A percentile compares a stretch with the other conserved stretches of the same genome.
These are phyloP conservation scores for Cynoglossus semilaevis DNA, from an alignment of 2,113 vertebrate species.

Conservation along the genomic window DNA sequence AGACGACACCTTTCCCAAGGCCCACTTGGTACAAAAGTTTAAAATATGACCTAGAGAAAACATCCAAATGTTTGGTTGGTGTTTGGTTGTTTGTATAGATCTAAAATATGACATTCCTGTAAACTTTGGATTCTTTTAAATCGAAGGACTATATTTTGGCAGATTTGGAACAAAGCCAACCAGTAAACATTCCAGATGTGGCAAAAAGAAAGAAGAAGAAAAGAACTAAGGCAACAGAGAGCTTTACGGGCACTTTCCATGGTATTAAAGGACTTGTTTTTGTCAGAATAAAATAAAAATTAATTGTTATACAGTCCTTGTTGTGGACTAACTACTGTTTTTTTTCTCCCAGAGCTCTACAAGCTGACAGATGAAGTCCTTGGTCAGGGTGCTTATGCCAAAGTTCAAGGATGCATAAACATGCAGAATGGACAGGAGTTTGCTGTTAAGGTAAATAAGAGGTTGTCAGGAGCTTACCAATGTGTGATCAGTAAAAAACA, in stretches of 20 bases:
- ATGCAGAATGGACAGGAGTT: constrained; percentile 90
- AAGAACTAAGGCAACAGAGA: constrained; percentile 82
- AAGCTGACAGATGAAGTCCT: constrained; percentile 90
- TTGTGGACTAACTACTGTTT: background rate
- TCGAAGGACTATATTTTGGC: constrained; percentile 1
- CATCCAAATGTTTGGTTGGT: too few species aligned
- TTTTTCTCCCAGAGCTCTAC: constrained; percentile 82
- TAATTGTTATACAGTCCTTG: background rate
- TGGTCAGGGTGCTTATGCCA: constrained; percentile 92
- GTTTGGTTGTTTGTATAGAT: too few species aligned
- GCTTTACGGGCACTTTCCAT: constrained; percentile 85
- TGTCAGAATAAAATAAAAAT: background rate
- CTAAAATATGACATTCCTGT: too few species aligned
- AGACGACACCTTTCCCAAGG: constrained; percentile 38
- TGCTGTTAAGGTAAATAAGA: constrained; percentile 86
- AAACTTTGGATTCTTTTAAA: background rate
- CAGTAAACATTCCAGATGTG: constrained; percentile 81
- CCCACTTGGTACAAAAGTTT: constrained; percentile 50
- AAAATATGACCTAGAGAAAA: too few species aligned
- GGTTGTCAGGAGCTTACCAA: background rate
- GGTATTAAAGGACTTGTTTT: constrained; percentile 69
- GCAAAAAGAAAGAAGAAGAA: constrained; percentile 91
- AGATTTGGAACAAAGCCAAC: constrained; percentile 88
- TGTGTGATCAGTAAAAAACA: too few species aligned
- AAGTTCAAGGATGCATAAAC: constrained; percentile 91